phyloP scores from a whole-genome alignment of 1,140 invertebrate genomes.

The Drosophila melanica region DNA sequence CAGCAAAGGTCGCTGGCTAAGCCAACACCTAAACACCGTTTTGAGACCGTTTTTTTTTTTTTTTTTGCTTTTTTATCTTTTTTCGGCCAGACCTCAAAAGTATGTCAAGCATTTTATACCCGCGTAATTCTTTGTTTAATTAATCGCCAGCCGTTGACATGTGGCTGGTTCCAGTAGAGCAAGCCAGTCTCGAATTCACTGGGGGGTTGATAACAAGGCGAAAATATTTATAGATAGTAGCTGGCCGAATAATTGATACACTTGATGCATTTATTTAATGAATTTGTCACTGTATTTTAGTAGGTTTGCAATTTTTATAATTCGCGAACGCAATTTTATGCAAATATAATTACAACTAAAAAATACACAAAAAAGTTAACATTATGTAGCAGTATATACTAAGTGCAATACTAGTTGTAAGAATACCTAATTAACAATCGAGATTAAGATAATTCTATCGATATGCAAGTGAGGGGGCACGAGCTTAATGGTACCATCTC shows the following conservation, averaged over 20 bases:
- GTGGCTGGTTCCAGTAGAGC: conserved; percentile 74
- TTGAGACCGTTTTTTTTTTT: conserved; percentile 35
- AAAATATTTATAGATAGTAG: neutral
- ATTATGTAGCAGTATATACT: too few relatives aligned
- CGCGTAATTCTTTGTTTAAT: conserved; percentile 79
- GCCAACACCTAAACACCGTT: conserved; percentile 59
- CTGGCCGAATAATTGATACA: conserved; percentile 1
- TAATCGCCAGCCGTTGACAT: conserved; percentile 77
- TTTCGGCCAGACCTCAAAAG: conserved; percentile 59
- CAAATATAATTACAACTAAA: too few relatives aligned
- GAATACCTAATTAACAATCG: too few relatives aligned
- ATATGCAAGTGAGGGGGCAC: too few relatives aligned
- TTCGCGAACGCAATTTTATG: too few relatives aligned
- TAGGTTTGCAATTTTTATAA: too few relatives aligned
- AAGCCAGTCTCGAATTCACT: conserved; percentile 38
- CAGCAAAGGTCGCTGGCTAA: conserved; percentile 58
- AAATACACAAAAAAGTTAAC: too few relatives aligned
- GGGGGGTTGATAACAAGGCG: conserved; percentile 68
- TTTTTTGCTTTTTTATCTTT: conserved; percentile 15
- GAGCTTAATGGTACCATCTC: too few relatives aligned
- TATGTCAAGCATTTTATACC: conserved; percentile 79
- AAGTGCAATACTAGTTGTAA: too few relatives aligned
- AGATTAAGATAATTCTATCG: too few relatives aligned
- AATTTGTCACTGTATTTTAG: neutral
- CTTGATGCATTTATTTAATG: neutral